Evolutionary conservation across 2,113 vertebrate species (phyloP), one percentile per base, ranked within the genome.

Genomic region (Chrysemys picta): DNA sequence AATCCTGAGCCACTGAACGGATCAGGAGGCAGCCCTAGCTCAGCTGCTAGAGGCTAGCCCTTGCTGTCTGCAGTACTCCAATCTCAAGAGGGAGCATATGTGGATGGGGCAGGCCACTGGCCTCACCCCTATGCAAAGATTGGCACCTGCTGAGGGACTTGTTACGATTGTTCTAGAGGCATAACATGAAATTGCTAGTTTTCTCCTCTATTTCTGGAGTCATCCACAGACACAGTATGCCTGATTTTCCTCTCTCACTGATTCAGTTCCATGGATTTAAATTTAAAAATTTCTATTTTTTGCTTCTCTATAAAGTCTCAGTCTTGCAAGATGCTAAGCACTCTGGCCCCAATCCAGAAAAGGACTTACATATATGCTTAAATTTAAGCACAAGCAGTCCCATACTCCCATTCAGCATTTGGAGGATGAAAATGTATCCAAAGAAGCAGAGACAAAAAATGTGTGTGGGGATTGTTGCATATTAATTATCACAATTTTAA

Each of bases 361-460:
- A 76, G 78, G 19, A 92, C 50, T 49, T 56, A 21, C 89, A 56
- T 8, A 3, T 59, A 50, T 12, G 47, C 52, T 95, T 12, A 76
- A n/a, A 87, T 95, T 92, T 84, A 92, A 93, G 27, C 2, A 1
- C 75, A 91, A 92, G 80, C 91, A 88, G 52, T 88, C 85, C 72
- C 54, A 38, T 87, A 79, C 79, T 94, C 59, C 65, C 24, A 69
- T 45, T 94, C 89, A 94, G 52, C n/a, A 76, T 92, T 95, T 89
- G 94, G 78, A 54, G 50, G 29, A 56, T 84, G 54, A 24, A 47
- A 91, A 86, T 92, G 91, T 53, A 56, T 25, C 38, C 42, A 86
- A 24, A 10, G 72, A 96, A 89, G 52, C 47, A 92, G 54, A 88
- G 52, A 84, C 75, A 81, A 94, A 95, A 95, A 35, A 49, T 31